Conservation (phyloP, 2,888 invertebrate species). For the Philaethria dido region DNA sequence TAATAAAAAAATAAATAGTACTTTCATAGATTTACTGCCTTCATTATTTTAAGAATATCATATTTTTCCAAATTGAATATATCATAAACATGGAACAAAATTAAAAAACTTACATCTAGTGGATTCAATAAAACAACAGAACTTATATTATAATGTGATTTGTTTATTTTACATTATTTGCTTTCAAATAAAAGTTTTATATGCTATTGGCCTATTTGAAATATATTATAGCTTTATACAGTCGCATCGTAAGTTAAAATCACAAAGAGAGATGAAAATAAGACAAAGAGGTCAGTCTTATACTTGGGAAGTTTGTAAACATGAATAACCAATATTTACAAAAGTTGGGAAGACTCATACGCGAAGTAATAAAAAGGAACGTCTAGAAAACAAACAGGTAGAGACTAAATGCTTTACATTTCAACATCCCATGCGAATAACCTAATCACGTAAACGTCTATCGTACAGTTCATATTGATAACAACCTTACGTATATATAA, state of each 20-base stretch:
- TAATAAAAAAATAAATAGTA: too few species aligned
- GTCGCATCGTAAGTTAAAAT: slow-evolving; percentile 52
- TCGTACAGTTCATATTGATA: slow-evolving; percentile 70
- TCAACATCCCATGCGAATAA: slow-evolving; percentile 67
- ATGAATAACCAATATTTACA: slow-evolving; percentile 78
- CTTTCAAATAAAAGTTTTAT: slow-evolving; percentile 72
- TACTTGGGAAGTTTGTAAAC: slow-evolving; percentile 82
- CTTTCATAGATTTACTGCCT: too few species aligned
- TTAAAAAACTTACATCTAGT: slow-evolving; percentile 17
- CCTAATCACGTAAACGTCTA: slow-evolving; percentile 67
- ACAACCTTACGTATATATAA: slow-evolving; percentile 76
- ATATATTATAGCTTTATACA: slow-evolving; percentile 69
- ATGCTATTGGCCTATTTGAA: slow-evolving; percentile 75
- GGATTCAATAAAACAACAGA: slow-evolving; percentile 48
- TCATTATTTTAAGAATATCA: neutral
- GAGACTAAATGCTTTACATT: slow-evolving; percentile 58
- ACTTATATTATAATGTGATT: slow-evolving; percentile 56
- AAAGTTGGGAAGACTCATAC: slow-evolving; percentile 80
- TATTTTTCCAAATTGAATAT: neutral
- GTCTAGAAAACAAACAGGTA: slow-evolving; percentile 66
- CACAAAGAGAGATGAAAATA: slow-evolving; percentile 78
- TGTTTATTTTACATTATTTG: slow-evolving; percentile 77
- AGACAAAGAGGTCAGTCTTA: slow-evolving; percentile 84
- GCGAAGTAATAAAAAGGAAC: slow-evolving; percentile 67
- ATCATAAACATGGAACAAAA: neutral